Evolutionary conservation across 2,797 vertebrate genomes (phyloP).

Genomic region (Rallus crepitans): DNA sequence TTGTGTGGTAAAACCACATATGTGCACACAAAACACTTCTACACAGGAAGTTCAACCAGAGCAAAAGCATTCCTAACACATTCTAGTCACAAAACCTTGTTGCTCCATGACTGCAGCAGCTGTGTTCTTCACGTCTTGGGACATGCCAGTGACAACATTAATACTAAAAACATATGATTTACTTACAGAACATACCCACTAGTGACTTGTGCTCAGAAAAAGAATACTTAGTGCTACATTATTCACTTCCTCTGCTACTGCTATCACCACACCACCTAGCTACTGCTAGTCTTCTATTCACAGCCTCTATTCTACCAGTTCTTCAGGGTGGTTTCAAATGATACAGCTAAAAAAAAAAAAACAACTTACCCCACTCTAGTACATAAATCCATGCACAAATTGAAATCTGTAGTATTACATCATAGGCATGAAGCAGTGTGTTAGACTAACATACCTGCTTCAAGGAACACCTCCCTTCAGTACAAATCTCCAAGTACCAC

Average conservation of each 20-base stretch:
- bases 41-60: neutral
- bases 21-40: neutral
- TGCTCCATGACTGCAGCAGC: neutral
- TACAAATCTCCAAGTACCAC: neutral
- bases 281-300: neutral
- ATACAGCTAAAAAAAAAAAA: neutral
- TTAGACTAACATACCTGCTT: neutral
- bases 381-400: neutral
- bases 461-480: neutral
- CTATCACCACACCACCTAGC: neutral
- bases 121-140: neutral
- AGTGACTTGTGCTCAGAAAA: neutral
- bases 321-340: neutral
- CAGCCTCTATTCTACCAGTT: neutral
- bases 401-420: neutral
- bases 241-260: neutral
- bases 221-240: neutral
- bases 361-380: neutral
- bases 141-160: neutral
- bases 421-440: accelerated
- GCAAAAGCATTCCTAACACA: neutral
- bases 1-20: neutral
- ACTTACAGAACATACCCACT: neutral
- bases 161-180: neutral
- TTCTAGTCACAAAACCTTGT: neutral